Evolutionary conservation across 2,113 vertebrate genomes (phyloP), one percentile per base, ranked within the genome.

Genomic region (Piaya cayana): DNA sequence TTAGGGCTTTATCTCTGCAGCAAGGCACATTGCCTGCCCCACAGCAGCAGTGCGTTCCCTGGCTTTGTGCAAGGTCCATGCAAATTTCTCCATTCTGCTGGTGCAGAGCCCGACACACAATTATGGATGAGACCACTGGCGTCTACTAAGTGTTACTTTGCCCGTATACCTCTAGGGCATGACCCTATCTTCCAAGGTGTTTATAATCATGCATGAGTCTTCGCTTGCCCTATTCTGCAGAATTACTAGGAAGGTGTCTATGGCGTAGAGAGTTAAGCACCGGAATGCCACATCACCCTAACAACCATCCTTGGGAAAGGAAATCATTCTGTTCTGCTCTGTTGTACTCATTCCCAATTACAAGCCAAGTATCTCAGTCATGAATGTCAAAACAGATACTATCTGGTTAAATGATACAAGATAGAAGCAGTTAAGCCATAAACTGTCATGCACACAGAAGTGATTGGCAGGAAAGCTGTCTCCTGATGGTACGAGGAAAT

Each of bases 331-430:
- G 82, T 82, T 95, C 94, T 92, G 95, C 93, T 86, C 95, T 68
- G 82, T 36, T 92, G 80, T 95, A 62, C 90, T 88, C 82, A 65
- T 78, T 68, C 80, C 90, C 88, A 82, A 76, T 86, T 93, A 93
- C 16, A 6, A 96, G 90, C 68, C 80, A 78, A 96, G 90, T 58
- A 47, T 53, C 92, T 97, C 90, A 93, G 90, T 94, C 92, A 92
- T 42, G 82, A 95, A 90, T 94, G 94, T 95, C 96, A 97, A 94
- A 96, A 95, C 82, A 96, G 92, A 95, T 67, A 74, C 75, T 92
- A 39, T 92, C 93, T 92, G 88, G 88, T 93, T 97, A 96, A 94
- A 86, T 69, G 86, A 90, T 72, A 96, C 72, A 19, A 75, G 93
- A 82, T 58, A 68, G 62, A 70, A 90, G 88, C 92, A 95, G 86